Evolutionary conservation across 2,113 vertebrate species (phyloP), one percentile per base, ranked within the genome.

Genomic region (Atlantisia rogersi): DNA sequence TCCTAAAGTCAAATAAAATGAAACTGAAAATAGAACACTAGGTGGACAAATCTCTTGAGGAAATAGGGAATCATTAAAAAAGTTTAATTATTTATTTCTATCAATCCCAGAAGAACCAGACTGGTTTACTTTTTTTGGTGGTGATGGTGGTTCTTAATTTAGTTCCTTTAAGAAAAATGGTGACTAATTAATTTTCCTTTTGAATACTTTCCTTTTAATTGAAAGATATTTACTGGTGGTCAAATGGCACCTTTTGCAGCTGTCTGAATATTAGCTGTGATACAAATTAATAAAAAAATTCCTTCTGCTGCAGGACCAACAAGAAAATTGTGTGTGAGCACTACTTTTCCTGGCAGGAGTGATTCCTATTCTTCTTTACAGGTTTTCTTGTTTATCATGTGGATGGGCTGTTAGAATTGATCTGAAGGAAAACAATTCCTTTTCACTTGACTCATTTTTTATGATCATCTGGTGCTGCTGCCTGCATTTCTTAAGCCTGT

Each of bases 1-100:
- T 94, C 52, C 65, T 70, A 68, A 92, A 79, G 65, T 44, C 25
- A 85, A 94, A 79, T 63, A 88, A 69, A 83, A 86, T 82, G 65
- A 86, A 94, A 64, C 7, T 80, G 44, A 75, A 92, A 89, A 92
- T 68, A 60, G 31, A 84, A 32, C n/a, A 44, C 13, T 15, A 18
- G 21, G 25, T 70, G 25, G 5, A 13, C 9, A 77, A 67, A 71
- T 0, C 4, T 70, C 32, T 58, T 46, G 31, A 44, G 73, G 16
- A 92, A 88, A 82, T 15, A 80, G 1, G 3, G 35, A 18, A 46
- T 46, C 44, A 46, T 46, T 46, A 18, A 18, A 31, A 26, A 52
- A 4, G 5, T 18, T 70, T n/a, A 22, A 16, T 58, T 64, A n/a
- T 81, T 84, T 68, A 26, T 88, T 88, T 64, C 7, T 58, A 18